These are phyloP conservation scores for Nylanderia fulva DNA, from an alignment of 1,140 invertebrate species.

Conservation along the genomic window DNA sequence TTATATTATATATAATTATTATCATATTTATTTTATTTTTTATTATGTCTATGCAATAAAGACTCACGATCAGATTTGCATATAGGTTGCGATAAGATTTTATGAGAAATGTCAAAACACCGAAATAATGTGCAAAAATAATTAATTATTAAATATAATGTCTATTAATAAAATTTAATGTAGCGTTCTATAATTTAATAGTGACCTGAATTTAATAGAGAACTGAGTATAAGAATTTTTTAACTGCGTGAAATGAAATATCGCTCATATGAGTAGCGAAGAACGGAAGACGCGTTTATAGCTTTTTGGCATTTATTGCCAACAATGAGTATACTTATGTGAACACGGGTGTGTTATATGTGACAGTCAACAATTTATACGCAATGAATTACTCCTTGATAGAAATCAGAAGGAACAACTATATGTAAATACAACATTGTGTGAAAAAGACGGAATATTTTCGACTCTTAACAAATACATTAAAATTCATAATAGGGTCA, in stretches of 20 bases:
- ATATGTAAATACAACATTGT: conserved; percentile 26
- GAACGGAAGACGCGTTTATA: conserved; percentile 37
- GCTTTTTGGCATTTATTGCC: conserved; percentile 42
- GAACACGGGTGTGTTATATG: neutral
- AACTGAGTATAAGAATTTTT: neutral
- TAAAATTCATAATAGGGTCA: conserved; percentile 6
- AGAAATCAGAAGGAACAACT: neutral
- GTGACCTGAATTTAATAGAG: neutral
- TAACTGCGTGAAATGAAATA: conserved; percentile 29
- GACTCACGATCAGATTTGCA: neutral
- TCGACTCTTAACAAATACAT: neutral
- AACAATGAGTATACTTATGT: conserved; percentile 41
- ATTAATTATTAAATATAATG: conserved; percentile 1
- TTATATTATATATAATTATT: too few relatives aligned
- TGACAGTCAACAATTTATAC: conserved; percentile 22
- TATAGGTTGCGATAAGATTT: neutral
- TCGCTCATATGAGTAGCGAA: neutral
- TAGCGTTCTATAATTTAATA: neutral
- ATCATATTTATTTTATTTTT: too few relatives aligned
- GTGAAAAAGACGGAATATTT: neutral
- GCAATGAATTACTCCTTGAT: conserved; percentile 26
- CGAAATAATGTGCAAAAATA: neutral
- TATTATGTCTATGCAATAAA: neutral
- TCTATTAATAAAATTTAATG: neutral
- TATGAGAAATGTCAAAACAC: neutral